These are phyloP conservation scores for Macaria liturata DNA, from an alignment of 2,888 invertebrate species.

Conservation along the genomic window DNA sequence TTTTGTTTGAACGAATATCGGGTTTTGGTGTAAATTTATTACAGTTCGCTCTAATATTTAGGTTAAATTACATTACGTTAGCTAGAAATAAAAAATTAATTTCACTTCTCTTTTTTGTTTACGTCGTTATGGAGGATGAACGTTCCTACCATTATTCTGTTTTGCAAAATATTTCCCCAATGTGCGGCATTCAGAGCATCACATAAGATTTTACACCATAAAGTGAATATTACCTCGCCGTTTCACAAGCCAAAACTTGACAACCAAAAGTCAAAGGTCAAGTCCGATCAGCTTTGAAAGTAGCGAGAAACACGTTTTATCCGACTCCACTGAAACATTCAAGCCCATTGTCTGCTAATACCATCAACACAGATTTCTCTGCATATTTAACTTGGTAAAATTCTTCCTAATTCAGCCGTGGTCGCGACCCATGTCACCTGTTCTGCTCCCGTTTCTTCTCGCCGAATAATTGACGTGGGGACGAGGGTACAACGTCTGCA, in stretches of 20 bases:
- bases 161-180: no score
- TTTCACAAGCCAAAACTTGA: neutral
- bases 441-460: slow-evolving; percentile 40
- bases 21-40: no score
- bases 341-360: slow-evolving; percentile 17
- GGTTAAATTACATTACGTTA: no score
- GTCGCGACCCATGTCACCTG: slow-evolving; percentile 49
- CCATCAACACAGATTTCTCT: slow-evolving; percentile 17
- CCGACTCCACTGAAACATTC: slow-evolving; percentile 13
- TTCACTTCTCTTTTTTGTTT: no score
- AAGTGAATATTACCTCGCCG: no score
- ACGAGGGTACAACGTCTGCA: slow-evolving; percentile 59
- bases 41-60: no score
- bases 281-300: slow-evolving; percentile 1
- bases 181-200: no score
- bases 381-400: slow-evolving; percentile 18
- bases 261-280: neutral
- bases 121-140: no score
- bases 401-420: slow-evolving; percentile 21
- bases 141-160: no score
- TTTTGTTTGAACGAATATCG: no score
- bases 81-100: no score
- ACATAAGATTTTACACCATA: no score
- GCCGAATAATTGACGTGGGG: slow-evolving; percentile 67
- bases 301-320: neutral